Evolutionary conservation across 1,140 invertebrate genomes (phyloP).

Genomic region (Vollenhovia emeryi): DNA sequence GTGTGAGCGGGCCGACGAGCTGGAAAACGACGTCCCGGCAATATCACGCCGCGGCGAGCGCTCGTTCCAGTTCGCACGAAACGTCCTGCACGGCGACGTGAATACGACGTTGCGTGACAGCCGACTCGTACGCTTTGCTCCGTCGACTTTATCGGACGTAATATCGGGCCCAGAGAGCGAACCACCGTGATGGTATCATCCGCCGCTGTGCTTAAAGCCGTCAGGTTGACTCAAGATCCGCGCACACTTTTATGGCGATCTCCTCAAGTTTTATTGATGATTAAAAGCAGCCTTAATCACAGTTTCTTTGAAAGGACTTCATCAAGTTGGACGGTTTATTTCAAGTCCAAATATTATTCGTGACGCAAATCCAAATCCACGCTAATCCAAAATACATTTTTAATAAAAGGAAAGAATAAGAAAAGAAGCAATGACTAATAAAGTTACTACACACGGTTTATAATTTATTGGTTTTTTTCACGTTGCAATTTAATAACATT

Average conservation of each 20-base stretch:
- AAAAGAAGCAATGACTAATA: neutral
- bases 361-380: too few species aligned
- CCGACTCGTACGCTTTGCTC: conserved; percentile 67
- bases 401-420: neutral
- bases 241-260: conserved; percentile 35
- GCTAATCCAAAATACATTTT: neutral
- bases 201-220: conserved; percentile 42
- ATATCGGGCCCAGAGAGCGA: conserved; percentile 57
- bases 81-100: conserved; percentile 68
- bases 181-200: conserved; percentile 65
- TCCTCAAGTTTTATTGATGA: conserved; percentile 39
- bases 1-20: conserved; percentile 70
- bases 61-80: conserved; percentile 70
- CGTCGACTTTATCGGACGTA: conserved; percentile 70
- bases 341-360: neutral
- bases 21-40: conserved; percentile 67
- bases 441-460: neutral
- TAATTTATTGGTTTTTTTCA: neutral
- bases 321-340: neutral
- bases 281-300: neutral
- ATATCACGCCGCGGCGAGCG: conserved; percentile 63
- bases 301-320: neutral
- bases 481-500: neutral
- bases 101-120: conserved; percentile 73
- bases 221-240: conserved; percentile 38